These are phyloP conservation scores for Corythoichthys intestinalis DNA, from an alignment of 2,113 vertebrate genomes.

Conservation along the genomic window DNA sequence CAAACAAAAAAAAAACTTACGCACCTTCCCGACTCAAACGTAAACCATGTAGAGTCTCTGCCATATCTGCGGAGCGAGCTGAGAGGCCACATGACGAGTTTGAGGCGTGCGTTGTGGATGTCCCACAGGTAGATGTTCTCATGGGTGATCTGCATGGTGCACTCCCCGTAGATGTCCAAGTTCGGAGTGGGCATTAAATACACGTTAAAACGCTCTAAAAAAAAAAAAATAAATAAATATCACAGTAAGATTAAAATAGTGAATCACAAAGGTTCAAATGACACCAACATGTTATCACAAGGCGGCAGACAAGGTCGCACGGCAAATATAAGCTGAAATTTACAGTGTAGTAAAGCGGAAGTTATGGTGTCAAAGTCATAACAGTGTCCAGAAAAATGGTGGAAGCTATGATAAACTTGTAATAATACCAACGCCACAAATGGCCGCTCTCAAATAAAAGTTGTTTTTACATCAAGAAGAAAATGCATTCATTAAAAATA, in stretches of 20 bases:
- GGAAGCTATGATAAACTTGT: too few relatives aligned
- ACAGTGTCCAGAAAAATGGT: too few relatives aligned
- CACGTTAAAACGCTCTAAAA: conserved; percentile 94
- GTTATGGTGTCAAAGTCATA: too few relatives aligned
- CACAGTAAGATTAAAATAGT: background rate
- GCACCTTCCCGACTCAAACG: conserved; percentile 96
- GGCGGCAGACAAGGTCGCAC: too few relatives aligned
- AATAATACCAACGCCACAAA: too few relatives aligned
- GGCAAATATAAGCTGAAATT: too few relatives aligned
- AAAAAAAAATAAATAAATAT: background rate
- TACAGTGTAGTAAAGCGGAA: too few relatives aligned
- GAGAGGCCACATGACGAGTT: conserved; percentile 98
- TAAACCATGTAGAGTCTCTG: conserved; percentile 97
- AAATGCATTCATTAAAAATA: background rate
- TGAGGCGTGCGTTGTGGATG: conserved; percentile 94
- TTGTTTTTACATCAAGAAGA: background rate
- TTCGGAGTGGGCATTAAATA: conserved; percentile 98
- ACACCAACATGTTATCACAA: too few relatives aligned
- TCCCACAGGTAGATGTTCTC: conserved; percentile 99
- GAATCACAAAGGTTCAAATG: background rate
- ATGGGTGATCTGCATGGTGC: conserved; percentile 98
- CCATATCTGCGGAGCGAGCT: conserved; percentile 94
- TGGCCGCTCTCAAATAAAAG: too few relatives aligned
- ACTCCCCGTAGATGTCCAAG: conserved; percentile 98
- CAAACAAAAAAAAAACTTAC: conserved; percentile 7